Conservation (phyloP, 2,113 vertebrate genomes). For the Strix uralensis region DNA sequence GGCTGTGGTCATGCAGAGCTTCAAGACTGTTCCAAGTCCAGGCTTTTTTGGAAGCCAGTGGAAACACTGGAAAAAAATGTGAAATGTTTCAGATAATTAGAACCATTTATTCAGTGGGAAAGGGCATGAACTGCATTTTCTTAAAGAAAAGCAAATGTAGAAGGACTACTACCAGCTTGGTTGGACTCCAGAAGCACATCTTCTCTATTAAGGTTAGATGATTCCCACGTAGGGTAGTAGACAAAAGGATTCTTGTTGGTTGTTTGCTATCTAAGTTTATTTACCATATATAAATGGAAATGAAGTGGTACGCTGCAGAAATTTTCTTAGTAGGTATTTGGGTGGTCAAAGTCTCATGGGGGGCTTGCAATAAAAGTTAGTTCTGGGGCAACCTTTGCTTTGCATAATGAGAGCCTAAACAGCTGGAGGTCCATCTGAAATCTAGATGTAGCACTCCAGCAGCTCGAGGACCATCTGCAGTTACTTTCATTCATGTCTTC, state of each 20-base stretch:
- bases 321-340: neutral
- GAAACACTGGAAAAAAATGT: neutral
- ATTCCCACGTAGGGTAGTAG: neutral
- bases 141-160: neutral
- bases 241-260: neutral
- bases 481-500: slow-evolving; percentile 32
- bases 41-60: slow-evolving; percentile 3
- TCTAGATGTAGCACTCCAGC: neutral
- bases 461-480: slow-evolving; percentile 32
- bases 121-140: slow-evolving; percentile 31
- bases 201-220: neutral
- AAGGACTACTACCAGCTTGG: neutral
- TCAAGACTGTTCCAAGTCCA: neutral
- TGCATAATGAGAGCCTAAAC: neutral
- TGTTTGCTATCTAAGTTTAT: neutral
- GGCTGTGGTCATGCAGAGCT: neutral
- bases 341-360: neutral
- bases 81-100: slow-evolving; percentile 19
- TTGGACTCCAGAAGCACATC: neutral
- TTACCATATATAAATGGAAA: neutral
- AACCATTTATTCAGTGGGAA: slow-evolving; percentile 31
- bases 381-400: neutral
- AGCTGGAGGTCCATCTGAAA: slow-evolving; percentile 11
- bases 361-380: slow-evolving; percentile 18
- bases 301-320: neutral